These are phyloP conservation scores for Habropoda laboriosa DNA, from an alignment of 1,140 invertebrate species.

Conservation along the genomic window DNA sequence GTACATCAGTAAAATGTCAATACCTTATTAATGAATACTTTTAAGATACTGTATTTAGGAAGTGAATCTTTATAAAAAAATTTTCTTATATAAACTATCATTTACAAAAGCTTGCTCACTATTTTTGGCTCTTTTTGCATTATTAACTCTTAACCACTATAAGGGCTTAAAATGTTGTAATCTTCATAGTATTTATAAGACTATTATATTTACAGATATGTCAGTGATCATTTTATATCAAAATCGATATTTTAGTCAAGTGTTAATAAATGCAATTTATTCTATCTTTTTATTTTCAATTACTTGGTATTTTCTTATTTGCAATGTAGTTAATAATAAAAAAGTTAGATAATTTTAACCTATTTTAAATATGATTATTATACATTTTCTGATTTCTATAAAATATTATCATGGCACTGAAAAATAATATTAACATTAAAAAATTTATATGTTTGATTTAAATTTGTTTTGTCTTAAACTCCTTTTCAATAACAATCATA, in stretches of 20 bases:
- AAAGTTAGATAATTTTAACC: conserved; percentile 33
- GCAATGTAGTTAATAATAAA: conserved; percentile 27
- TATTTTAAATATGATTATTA: conserved; percentile 31
- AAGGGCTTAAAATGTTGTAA: conserved; percentile 33
- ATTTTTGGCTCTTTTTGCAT: conserved; percentile 20
- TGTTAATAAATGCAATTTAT: conserved; percentile 43
- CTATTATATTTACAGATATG: conserved; percentile 47
- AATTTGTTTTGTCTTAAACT: neutral
- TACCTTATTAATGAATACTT: conserved; percentile 27
- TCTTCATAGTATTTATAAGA: conserved; percentile 17
- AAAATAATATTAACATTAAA: neutral
- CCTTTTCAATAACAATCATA: conserved; percentile 8
- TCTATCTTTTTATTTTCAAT: neutral
- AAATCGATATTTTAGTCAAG: conserved; percentile 17
- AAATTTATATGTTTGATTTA: neutral
- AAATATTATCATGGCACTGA: conserved; percentile 24
- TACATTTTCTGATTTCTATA: conserved; percentile 18
- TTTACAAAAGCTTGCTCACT: conserved; percentile 47
- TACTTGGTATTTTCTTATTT: conserved; percentile 34
- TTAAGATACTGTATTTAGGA: conserved; percentile 19
- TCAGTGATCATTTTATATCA: conserved; percentile 37
- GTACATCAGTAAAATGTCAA: conserved; percentile 22
- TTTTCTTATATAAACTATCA: conserved; percentile 54
- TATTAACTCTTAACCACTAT: conserved; percentile 38
- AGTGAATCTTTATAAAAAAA: conserved; percentile 50